Percentiles rank a stretch among this genome's conserved stretches.
phyloP scores from a whole-genome alignment of 2,113 vertebrate genomes.

The Megaptera novaeangliae region DNA sequence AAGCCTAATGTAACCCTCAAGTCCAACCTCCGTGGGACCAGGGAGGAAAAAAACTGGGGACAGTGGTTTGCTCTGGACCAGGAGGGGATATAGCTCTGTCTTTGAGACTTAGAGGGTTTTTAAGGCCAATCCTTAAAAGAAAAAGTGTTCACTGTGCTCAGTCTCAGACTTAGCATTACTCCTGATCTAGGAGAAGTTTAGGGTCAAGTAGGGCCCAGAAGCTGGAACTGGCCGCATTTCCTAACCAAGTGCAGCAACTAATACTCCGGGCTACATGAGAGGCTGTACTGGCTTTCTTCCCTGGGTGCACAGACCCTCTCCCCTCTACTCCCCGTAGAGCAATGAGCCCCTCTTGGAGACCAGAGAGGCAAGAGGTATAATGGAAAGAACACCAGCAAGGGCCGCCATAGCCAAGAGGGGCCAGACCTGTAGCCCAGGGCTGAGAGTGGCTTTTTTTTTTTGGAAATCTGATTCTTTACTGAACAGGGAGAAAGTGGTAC shows the following conservation, averaged over 20 bases:
- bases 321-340: background rate
- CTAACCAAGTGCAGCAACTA: background rate
- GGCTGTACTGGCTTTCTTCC: background rate
- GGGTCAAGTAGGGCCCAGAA: background rate
- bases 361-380: background rate
- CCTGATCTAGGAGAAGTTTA: background rate
- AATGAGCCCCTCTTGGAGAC: background rate
- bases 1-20: background rate
- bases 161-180: background rate
- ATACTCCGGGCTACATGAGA: background rate
- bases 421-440: background rate
- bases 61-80: background rate
- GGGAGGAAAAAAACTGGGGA: background rate
- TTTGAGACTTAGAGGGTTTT: background rate
- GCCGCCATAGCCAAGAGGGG: too few species aligned
- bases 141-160: background rate
- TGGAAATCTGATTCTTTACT: background rate
- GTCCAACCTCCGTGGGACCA: background rate
- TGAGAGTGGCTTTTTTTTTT: accelerated
- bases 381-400: background rate
- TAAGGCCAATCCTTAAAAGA: background rate
- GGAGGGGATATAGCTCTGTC: background rate
- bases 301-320: background rate
- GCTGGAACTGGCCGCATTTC: background rate
- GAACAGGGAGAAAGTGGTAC: background rate